phyloP scores from a whole-genome alignment of 2,888 invertebrate species.

The Caenorhabditis sp. region DNA sequence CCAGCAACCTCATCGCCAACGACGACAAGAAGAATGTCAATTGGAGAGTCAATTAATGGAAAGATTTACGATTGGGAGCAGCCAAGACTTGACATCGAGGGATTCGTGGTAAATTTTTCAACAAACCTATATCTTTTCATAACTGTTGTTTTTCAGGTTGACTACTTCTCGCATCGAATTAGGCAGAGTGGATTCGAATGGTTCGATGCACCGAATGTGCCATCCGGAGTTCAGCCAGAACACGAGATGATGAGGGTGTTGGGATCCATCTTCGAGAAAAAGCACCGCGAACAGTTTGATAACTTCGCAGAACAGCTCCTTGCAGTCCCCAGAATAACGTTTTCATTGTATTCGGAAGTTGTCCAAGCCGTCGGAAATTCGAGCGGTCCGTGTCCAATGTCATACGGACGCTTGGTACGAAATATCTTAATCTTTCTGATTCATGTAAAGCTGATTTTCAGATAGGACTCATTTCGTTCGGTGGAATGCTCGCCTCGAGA shows the following conservation, averaged over 20 bases:
- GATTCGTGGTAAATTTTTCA: slow-evolving; percentile 57
- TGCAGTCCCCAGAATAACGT: slow-evolving; percentile 48
- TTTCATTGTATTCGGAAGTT: slow-evolving; percentile 59
- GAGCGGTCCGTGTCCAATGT: slow-evolving; percentile 47
- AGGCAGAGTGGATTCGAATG: slow-evolving; percentile 55
- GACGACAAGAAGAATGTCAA: slow-evolving; percentile 41
- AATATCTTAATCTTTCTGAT: slow-evolving; percentile 1
- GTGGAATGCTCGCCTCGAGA: slow-evolving; percentile 58
- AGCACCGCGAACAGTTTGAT: slow-evolving; percentile 33
- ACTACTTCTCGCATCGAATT: slow-evolving; percentile 61
- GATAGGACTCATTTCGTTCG: slow-evolving; percentile 64
- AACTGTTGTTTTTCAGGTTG: slow-evolving; percentile 34
- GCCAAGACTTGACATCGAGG: slow-evolving; percentile 61
- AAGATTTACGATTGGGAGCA: slow-evolving; percentile 61
- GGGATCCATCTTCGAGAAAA: slow-evolving; percentile 57
- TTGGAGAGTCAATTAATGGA: slow-evolving; percentile 11
- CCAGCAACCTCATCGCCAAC: not conserved
- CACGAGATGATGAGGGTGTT: slow-evolving; percentile 58
- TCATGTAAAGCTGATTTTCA: slow-evolving; percentile 17
- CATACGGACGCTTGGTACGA: slow-evolving; percentile 65
- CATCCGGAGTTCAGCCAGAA: slow-evolving; percentile 62
- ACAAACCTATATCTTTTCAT: not conserved
- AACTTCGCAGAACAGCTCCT: slow-evolving; percentile 44
- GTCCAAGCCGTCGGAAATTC: slow-evolving; percentile 36
- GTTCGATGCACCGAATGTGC: slow-evolving; percentile 59